phyloP scores from a whole-genome alignment of 2,888 invertebrate species.

The Andricus curvator region DNA sequence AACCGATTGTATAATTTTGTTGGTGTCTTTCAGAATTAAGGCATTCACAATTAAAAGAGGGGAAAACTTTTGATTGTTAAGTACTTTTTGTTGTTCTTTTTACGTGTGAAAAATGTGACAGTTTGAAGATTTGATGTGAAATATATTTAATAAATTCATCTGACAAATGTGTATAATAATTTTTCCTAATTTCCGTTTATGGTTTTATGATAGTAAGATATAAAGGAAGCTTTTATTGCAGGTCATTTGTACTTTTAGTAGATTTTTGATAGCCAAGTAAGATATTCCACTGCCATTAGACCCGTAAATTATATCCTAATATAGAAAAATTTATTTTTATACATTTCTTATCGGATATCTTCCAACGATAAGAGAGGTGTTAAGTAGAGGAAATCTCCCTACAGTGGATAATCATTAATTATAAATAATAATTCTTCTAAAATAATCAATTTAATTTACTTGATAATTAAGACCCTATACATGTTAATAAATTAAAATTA shows the following conservation, averaged over 20 bases:
- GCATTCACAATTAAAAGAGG: too few species aligned
- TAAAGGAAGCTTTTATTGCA: not conserved
- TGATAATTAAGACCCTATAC: too few species aligned
- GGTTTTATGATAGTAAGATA: not conserved
- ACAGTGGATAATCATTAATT: too few species aligned
- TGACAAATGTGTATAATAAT: not conserved
- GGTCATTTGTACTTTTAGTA: not conserved
- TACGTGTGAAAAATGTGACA: too few species aligned
- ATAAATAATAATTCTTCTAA: too few species aligned
- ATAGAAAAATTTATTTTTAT: not conserved
- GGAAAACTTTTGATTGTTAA: too few species aligned
- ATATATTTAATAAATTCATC: too few species aligned
- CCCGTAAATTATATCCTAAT: not conserved
- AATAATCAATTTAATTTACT: too few species aligned
- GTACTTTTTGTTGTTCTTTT: too few species aligned
- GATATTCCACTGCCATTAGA: not conserved
- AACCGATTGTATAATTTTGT: not conserved
- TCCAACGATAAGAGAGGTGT: not conserved
- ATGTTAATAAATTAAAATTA: too few species aligned
- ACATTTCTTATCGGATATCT: not conserved
- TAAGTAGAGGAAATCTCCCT: not conserved
- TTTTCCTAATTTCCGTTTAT: not conserved
- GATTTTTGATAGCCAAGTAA: not conserved
- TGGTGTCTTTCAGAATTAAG: not conserved
- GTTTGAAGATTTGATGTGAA: too few species aligned